Percentiles rank a stretch among this genome's conserved stretches.
phyloP scores from a whole-genome alignment of 2,797 vertebrate genomes.

The Coluber constrictor region DNA sequence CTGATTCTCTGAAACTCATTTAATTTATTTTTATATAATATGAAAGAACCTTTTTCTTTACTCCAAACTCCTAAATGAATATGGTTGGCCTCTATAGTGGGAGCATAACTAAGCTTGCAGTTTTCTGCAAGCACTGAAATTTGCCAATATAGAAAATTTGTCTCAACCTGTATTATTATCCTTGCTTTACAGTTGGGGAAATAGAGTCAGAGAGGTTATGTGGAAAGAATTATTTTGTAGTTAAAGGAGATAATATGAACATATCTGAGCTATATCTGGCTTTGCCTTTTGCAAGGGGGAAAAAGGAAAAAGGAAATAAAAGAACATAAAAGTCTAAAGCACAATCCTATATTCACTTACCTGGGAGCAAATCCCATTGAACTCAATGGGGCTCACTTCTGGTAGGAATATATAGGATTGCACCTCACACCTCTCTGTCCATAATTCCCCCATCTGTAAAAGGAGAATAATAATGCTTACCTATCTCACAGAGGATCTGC shows the following conservation, averaged over 20 bases:
- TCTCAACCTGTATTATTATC: conserved; percentile 37
- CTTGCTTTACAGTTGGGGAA: conserved; percentile 68
- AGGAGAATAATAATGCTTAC: conserved; percentile 68
- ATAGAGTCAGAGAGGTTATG: conserved; percentile 68
- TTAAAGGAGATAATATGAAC: conserved; percentile 42
- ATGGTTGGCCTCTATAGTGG: not conserved
- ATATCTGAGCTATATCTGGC: conserved; percentile 44
- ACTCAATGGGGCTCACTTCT: conserved; percentile 30
- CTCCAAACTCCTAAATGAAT: not conserved
- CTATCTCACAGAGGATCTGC: conserved; percentile 67
- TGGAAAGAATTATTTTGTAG: conserved; percentile 54
- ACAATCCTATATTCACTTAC: not conserved
- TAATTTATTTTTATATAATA: conserved; percentile 2
- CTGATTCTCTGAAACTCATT: not conserved
- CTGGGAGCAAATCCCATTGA: conserved; percentile 25
- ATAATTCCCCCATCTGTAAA: conserved; percentile 68
- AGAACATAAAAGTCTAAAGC: not conserved
- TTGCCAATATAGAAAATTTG: conserved; percentile 33
- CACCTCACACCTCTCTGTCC: conserved; percentile 63
- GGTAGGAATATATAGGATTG: not conserved
- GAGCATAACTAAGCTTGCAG: fast-evolving
- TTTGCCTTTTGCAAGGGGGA: conserved; percentile 18
- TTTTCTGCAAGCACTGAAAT: not conserved
- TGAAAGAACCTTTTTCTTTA: conserved; percentile 17
- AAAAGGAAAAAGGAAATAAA: not conserved